These are phyloP conservation scores for Lophius americanus DNA, from an alignment of 2,797 vertebrate genomes.

Conservation along the genomic window DNA sequence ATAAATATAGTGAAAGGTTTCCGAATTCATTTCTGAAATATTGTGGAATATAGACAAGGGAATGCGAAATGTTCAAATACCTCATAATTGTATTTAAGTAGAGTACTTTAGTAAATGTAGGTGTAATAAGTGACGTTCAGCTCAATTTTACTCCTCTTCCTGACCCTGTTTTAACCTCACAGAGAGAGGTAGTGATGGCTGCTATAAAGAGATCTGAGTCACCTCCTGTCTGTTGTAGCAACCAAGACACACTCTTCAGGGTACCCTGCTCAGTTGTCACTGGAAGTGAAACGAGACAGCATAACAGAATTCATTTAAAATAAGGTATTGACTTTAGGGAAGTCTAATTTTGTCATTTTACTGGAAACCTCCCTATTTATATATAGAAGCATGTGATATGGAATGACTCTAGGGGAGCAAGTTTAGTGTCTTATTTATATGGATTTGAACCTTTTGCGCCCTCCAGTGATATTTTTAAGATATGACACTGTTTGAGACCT, in stretches of 20 bases:
- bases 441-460: background rate
- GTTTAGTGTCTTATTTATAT: background rate
- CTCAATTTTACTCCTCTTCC: background rate
- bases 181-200: background rate
- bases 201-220: slow-evolving; percentile 49
- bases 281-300: background rate
- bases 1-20: background rate
- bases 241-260: background rate
- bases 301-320: background rate
- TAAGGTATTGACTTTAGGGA: background rate
- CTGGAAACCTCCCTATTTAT: background rate
- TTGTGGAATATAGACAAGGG: background rate
- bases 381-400: too few relatives aligned
- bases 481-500: background rate
- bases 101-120: background rate
- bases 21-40: background rate
- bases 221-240: slow-evolving; percentile 40
- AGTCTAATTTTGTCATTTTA: background rate
- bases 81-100: background rate
- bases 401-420: too few relatives aligned
- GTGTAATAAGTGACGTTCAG: too few relatives aligned
- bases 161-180: background rate
- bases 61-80: background rate
- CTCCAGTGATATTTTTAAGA: slow-evolving; percentile 2
- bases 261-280: background rate